Evolutionary conservation across 1,140 invertebrate genomes (phyloP), one percentile per base, ranked within the genome.

Genomic region (Hycleus cichorii): DNA sequence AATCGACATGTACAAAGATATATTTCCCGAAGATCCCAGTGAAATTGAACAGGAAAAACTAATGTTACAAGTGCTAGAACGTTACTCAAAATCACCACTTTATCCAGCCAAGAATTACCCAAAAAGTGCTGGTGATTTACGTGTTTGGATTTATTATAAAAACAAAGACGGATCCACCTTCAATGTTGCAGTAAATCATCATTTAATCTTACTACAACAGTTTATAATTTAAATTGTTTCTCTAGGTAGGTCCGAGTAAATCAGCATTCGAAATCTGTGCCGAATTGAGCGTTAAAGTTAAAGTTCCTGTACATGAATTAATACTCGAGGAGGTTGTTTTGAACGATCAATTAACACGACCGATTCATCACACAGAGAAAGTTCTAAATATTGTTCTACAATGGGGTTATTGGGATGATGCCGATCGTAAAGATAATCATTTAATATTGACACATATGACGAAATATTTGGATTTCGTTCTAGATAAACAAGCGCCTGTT

Each of bases 401-500:
- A 43, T 95, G 91, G 91, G 83, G 88, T 0, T 88, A 88, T 60
- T 95, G 91, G 91, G 85, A 90, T 44, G 83, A 89, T 47, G 78
- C 80, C 3, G 88, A 92, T 71, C 77, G 89, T 11, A 90, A 88
- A 71, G 81, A 91, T 63, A 93, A 92, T 67, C 83, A 86, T 65
- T 74, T 94, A 9, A 74, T 91, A n/a, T 72, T 93, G 5, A 85
- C 74, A 24, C 76, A 80, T 39, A 56, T 72, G 1, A 78, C 81
- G 1, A 76, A 76, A 52, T 72, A 79, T 57, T 70, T 66, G 65
- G 72, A 76, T 70, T 68, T 76, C 69, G 62, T 77, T 63, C 56
- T 76, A 60, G 69, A 77, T 49, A 65, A 66, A 75, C 44, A 85
- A 67, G 76, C 80, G 50, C 79, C 82, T 0, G 75, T 83, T 52